Evolutionary conservation across 2,888 invertebrate species (phyloP).

Genomic region (Craniophora ligustri): DNA sequence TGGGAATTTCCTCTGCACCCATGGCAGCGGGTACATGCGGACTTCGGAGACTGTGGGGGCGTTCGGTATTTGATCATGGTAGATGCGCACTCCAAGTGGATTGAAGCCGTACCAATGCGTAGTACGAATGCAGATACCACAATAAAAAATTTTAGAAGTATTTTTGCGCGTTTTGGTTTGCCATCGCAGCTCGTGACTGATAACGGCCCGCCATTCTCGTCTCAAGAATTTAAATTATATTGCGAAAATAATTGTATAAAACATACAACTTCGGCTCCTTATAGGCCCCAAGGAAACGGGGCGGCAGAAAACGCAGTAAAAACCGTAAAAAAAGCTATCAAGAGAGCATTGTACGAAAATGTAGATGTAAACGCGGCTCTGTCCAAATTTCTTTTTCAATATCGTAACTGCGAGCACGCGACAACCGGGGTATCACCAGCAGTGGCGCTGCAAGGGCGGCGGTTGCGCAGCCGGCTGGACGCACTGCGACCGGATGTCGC

Average conservation of each 20-base stretch:
- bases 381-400: neutral
- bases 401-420: neutral
- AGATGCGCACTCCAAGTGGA: slow-evolving; percentile 1
- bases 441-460: neutral
- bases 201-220: neutral
- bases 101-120: neutral
- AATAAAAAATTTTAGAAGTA: neutral
- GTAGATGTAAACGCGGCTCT: neutral
- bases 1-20: neutral
- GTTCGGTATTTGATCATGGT: neutral
- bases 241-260: neutral
- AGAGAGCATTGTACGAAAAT: neutral
- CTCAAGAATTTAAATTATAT: neutral
- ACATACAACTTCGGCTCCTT: neutral
- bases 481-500: neutral
- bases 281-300: neutral
- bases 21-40: neutral
- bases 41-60: neutral
- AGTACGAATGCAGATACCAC: neutral
- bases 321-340: neutral
- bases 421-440: neutral
- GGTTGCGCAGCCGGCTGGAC: neutral
- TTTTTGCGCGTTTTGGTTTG: neutral
- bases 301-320: neutral
- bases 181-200: slow-evolving; percentile 1